Conservation (phyloP, 2,888 invertebrate genomes). For the Cistogaster globosa region DNA sequence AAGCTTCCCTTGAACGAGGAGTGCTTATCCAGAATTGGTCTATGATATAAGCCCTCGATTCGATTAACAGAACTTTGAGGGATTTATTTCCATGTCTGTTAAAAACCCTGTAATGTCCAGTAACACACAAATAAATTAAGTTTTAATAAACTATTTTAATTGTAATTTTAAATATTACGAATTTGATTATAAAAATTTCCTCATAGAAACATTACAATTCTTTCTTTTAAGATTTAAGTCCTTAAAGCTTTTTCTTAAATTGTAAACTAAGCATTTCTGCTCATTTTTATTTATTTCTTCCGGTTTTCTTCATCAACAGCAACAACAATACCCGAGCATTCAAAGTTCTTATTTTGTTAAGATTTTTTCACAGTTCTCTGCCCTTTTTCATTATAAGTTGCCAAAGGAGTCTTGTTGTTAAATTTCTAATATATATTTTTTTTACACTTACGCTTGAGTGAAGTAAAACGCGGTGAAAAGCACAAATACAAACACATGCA, state of each 20-base stretch:
- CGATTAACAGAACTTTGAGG: no score
- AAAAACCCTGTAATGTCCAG: no score
- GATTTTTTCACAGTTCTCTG: slow-evolving; percentile 1
- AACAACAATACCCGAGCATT: slow-evolving; percentile 10
- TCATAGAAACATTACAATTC: no score
- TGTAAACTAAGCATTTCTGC: not conserved
- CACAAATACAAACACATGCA: slow-evolving; percentile 22
- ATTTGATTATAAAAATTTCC: no score
- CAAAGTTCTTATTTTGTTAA: slow-evolving; percentile 31
- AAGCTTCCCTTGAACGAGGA: no score
- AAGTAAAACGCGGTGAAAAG: slow-evolving; percentile 54
- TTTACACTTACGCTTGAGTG: slow-evolving; percentile 64
- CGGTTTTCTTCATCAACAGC: slow-evolving; percentile 48
- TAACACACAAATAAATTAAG: no score
- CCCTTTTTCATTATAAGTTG: slow-evolving; percentile 7
- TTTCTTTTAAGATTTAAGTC: not conserved
- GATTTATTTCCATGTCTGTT: no score
- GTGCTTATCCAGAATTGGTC: no score
- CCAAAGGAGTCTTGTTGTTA: slow-evolving; percentile 17
- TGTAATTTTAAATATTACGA: no score
- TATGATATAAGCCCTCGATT: no score
- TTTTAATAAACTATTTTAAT: no score
- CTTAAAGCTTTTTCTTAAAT: slow-evolving; percentile 26
- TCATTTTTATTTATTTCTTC: slow-evolving; percentile 16
- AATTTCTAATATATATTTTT: slow-evolving; percentile 47